phyloP scores from a whole-genome alignment of 2,888 invertebrate genomes.

The Corbicula japonica region DNA sequence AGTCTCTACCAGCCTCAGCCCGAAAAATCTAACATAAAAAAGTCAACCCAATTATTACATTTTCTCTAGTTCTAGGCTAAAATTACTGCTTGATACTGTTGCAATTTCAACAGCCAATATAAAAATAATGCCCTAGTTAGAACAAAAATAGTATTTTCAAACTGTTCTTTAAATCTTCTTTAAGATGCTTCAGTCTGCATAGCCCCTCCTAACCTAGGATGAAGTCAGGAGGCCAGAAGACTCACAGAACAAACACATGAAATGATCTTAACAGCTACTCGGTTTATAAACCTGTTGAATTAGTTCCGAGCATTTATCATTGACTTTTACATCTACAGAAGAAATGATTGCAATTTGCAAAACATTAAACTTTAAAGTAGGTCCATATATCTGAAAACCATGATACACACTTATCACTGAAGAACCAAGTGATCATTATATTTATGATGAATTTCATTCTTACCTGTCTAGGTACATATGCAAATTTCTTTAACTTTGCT shows the following conservation, averaged over 20 bases:
- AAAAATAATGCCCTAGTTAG: background rate
- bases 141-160: background rate
- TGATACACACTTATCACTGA: background rate
- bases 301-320: no score
- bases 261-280: no score
- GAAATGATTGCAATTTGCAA: no score
- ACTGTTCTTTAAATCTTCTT: background rate
- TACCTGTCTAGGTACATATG: conserved; percentile 85
- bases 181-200: background rate
- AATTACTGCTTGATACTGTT: background rate
- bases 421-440: no score
- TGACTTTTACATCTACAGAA: no score
- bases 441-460: background rate
- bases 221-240: background rate
- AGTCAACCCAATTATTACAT: background rate
- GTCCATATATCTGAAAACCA: background rate
- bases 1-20: conserved; percentile 94
- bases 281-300: no score
- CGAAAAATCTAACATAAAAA: no score
- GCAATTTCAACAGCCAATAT: background rate
- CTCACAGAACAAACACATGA: background rate
- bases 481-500: conserved; percentile 80
- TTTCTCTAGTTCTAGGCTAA: background rate
- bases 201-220: background rate
- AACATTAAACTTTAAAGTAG: no score